phyloP scores from a whole-genome alignment of 2,888 invertebrate genomes.

The Chloromyia formosa region DNA sequence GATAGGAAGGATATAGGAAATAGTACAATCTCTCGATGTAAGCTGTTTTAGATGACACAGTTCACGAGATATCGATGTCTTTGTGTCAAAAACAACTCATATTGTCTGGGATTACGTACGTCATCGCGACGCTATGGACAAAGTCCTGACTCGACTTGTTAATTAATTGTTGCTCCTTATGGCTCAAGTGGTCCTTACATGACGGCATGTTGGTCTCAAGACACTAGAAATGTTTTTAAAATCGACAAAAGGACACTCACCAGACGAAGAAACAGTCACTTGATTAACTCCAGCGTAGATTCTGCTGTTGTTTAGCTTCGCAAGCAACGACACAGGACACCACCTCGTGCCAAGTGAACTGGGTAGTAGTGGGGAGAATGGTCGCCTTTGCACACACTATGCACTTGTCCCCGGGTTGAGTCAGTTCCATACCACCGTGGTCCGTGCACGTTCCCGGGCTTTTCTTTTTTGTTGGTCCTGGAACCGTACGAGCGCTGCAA shows the following conservation, averaged over 20 bases:
- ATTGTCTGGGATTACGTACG: no score
- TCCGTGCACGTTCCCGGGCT: not conserved
- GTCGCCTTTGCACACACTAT: no score
- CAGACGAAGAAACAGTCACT: not conserved
- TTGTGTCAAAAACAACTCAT: no score
- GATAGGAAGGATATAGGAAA: no score
- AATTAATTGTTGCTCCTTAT: constrained; percentile 2
- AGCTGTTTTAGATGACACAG: no score
- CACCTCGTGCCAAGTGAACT: no score
- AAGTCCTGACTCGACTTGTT: not conserved
- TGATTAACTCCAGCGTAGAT: not conserved
- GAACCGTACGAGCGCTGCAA: not conserved
- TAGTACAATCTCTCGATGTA: no score
- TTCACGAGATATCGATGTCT: no score
- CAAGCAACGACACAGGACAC: no score
- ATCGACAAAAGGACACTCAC: constrained; percentile 3
- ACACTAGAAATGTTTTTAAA: not conserved
- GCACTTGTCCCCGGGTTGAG: not conserved
- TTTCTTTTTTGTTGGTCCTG: not conserved
- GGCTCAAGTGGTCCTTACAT: not conserved
- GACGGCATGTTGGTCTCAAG: not conserved
- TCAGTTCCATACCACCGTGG: not conserved
- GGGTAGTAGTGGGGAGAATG: no score
- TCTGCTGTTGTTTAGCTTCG: not conserved
- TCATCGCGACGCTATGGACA: no score